Percentiles rank a stretch among this genome's conserved stretches.
These are phyloP conservation scores for Asbolus verrucosus DNA, from an alignment of 1,140 invertebrate genomes.

Conservation along the genomic window DNA sequence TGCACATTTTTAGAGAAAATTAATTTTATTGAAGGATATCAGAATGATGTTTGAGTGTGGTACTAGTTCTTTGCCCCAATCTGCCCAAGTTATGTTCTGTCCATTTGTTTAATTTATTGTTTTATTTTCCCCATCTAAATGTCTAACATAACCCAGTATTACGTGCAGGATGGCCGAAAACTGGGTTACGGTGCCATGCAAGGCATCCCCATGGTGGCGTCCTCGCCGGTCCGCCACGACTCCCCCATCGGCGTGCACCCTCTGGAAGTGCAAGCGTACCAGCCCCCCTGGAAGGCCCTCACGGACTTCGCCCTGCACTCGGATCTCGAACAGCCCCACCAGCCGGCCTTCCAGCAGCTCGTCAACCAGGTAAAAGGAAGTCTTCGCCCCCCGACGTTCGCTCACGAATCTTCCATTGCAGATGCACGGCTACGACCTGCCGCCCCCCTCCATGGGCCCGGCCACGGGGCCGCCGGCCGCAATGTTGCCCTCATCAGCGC, in stretches of 20 bases:
- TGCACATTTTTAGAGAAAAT: too few relatives aligned
- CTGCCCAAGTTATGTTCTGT: too few relatives aligned
- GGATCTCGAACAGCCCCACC: constrained; percentile 89
- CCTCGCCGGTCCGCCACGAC: constrained; percentile 94
- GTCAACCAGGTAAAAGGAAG: constrained; percentile 87
- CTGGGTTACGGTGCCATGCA: constrained; percentile 92
- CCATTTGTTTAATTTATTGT: not conserved
- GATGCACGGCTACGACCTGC: constrained; percentile 91
- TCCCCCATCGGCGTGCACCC: constrained; percentile 87
- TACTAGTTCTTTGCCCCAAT: too few relatives aligned
- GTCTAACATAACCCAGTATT: constrained; percentile 64
- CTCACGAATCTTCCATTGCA: constrained; percentile 61
- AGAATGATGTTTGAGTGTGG: too few relatives aligned
- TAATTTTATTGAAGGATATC: too few relatives aligned
- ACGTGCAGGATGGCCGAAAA: constrained; percentile 88
- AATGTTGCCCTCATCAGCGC: constrained; percentile 63
- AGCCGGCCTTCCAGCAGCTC: constrained; percentile 94
- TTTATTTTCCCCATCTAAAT: constrained; percentile 21
- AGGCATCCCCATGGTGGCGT: constrained; percentile 96
- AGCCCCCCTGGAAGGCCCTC: constrained; percentile 97
- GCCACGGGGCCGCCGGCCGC: constrained; percentile 61
- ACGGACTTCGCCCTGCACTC: constrained; percentile 95
- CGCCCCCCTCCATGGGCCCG: constrained; percentile 67
- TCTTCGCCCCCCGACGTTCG: not conserved
- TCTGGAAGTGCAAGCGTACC: constrained; percentile 94